Percentiles rank a stretch among this genome's conserved stretches.
Conservation (phyloP, 2,888 invertebrate genomes). For the Sialis fuliginosa region DNA sequence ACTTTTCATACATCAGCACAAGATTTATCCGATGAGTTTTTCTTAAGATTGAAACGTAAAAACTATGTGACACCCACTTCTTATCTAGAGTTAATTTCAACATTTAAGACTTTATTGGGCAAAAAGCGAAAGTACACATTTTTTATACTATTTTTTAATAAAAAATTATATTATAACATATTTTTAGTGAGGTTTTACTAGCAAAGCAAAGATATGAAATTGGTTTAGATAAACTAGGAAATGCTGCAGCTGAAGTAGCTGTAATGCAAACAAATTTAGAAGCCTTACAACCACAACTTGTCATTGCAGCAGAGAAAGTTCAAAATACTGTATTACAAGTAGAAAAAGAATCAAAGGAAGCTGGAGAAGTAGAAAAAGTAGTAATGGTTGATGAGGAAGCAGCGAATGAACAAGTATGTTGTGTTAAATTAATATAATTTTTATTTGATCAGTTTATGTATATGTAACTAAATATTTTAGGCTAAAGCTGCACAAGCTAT, state of each 20-base stretch:
- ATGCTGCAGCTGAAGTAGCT: conserved; percentile 61
- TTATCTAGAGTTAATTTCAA: conserved; percentile 78
- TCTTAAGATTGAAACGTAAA: conserved; percentile 45
- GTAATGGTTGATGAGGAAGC: conserved; percentile 64
- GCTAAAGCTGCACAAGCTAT: conserved; percentile 64
- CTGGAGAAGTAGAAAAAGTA: conserved; percentile 62
- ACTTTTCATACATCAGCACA: conserved; percentile 76
- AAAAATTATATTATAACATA: background rate
- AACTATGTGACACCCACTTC: conserved; percentile 91
- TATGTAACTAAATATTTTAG: background rate
- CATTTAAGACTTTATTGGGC: conserved; percentile 62
- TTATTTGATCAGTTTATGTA: background rate
- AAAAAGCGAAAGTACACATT: conserved; percentile 52
- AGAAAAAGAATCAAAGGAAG: conserved; percentile 73
- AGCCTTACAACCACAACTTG: conserved; percentile 71
- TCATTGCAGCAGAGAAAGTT: conserved; percentile 72
- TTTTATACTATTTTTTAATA: background rate
- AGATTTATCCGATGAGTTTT: conserved; percentile 45
- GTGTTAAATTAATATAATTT: background rate
- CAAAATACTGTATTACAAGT: conserved; percentile 74
- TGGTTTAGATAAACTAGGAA: conserved; percentile 71
- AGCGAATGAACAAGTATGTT: conserved; percentile 47
- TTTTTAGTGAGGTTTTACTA: conserved; percentile 38
- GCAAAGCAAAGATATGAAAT: conserved; percentile 64
- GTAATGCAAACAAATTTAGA: conserved; percentile 72